Evolutionary conservation across 2,888 invertebrate species (phyloP), one percentile per base, ranked within the genome.

Genomic region (Drosophila paracracens): DNA sequence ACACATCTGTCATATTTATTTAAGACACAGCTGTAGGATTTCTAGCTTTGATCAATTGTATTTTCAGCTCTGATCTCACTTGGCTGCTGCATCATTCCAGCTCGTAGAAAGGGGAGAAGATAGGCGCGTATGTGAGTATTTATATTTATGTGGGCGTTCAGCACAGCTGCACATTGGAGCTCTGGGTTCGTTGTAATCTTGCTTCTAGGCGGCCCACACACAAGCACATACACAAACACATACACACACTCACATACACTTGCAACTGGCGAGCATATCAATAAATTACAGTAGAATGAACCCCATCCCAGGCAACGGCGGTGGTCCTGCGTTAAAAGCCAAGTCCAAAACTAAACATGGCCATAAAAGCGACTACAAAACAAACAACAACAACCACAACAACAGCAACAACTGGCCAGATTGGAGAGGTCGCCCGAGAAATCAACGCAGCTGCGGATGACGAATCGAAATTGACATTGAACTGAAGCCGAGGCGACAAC

Each of bases 401-500:
- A 62, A 50, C 46, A 65, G 40, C 50, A 61, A 51, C 46, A 50
- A 64, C 29, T 21, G 48, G 57, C 33, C 50, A 50, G 76, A 58
- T 71, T 68, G 87, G 84, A 76, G 73, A 70, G 89, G 90, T 82
- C 88, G 88, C 75, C 76, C 82, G 81, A 88, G 76, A 90, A 87
- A 90, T 90, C 90, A 87, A 88, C 89, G 91, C 91, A 91, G 92
- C 91, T 91, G 91, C 89, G 89, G 91, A 92, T 91, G 91, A 91
- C 92, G 91, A 91, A 91, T 92, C 90, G 88, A 83, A 92, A 92
- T 91, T 91, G 92, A 91, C 92, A 91, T 91, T 91, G 91, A 91
- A 92, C 91, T 80, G 82, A 76, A 75, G 76, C 63, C 71, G 72
- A 79, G 74, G 75, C 86, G 71, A 77, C 72, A 73, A 61, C 74